A percentile compares a stretch with the other conserved stretches of the same genome.
Evolutionary conservation across 2,113 vertebrate species (phyloP).

Genomic region (Cettia cetti): DNA sequence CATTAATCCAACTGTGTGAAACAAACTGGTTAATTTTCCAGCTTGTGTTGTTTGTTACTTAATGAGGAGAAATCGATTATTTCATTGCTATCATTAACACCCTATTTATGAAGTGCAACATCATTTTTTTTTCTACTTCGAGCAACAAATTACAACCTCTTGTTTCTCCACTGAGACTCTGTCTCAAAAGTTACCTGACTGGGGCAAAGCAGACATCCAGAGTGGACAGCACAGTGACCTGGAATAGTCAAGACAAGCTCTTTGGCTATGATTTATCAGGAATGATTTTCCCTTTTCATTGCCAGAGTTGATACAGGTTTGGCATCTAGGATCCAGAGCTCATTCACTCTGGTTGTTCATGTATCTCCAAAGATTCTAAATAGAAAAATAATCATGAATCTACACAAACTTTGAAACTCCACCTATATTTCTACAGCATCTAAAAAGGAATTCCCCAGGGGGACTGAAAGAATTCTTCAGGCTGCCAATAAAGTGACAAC

Average conservation of each 20-base stretch:
- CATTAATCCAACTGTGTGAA: conserved; percentile 47
- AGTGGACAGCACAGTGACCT: neutral
- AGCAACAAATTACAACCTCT: neutral
- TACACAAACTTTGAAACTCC: neutral
- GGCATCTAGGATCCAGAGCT: neutral
- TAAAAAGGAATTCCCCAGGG: neutral
- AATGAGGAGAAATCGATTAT: conserved; percentile 31
- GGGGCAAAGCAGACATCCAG: neutral
- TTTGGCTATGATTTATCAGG: neutral
- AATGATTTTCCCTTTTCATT: neutral
- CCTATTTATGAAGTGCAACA: conserved; percentile 11
- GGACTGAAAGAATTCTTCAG: neutral
- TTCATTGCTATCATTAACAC: conserved; percentile 28
- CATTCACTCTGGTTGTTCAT: neutral
- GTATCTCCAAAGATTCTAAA: neutral
- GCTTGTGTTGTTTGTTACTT: conserved; percentile 21
- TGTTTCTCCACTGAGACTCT: neutral
- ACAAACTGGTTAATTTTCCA: conserved; percentile 36
- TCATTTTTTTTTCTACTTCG: neutral
- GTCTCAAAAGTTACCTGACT: neutral
- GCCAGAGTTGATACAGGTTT: neutral
- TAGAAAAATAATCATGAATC: neutral
- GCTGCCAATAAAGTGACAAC: neutral
- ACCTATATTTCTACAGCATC: neutral
- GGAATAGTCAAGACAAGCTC: neutral